Base-by-base conservation (phyloP, 2,797 vertebrate genomes). In the Serranus cabrilla region DNA sequence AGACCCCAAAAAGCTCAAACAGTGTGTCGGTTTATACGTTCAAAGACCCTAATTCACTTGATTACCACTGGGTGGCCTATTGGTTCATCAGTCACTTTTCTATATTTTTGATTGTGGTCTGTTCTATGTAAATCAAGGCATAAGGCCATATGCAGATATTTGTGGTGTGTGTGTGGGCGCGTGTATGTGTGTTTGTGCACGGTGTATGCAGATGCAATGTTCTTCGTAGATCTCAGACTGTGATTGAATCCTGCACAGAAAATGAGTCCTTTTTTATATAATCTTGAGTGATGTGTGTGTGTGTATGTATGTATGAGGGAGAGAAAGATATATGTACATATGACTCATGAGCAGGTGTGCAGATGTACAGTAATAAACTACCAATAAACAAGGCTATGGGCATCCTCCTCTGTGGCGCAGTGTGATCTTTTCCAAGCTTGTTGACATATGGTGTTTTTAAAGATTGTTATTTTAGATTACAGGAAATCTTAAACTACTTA, bases 351-450 rank as follows among this genome's bases (percentile, higher is more conserved):
- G 81, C 87, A 93, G 76, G 84, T 89, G 84, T 89, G 59, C 59
- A 67, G 64, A 87, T 93, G 92, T 93, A 93, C 87, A 92, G 89
- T 89, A 89, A 92, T 89, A 90, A 93, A 93, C 83, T 87, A 93
- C 75, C 79, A 91, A 89, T 92, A 92, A 91, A 93, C 60, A 88
- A 83, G 67, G 60, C 69, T 80, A 61, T 87, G 81, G 68, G 66
- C 76, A 80, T 85, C 69, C 23, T 87, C 43, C 56, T 80, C 11
- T 63, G 34, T 59, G n/a, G 39, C 2, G 20, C 7, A 1, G 16
- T 17, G 5, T 63, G 18, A 13, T 73, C 69, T 77, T 57, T 17
- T 59, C 51, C 8, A 34, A 54, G 27, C 37, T 34, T 68, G 11
- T 54, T 39, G 31, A 17, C 13, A 21, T 51, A 4, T 64, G 47